Evolutionary conservation across 1,140 invertebrate species (phyloP).

Genomic region (Brachionus rotundiformis): DNA sequence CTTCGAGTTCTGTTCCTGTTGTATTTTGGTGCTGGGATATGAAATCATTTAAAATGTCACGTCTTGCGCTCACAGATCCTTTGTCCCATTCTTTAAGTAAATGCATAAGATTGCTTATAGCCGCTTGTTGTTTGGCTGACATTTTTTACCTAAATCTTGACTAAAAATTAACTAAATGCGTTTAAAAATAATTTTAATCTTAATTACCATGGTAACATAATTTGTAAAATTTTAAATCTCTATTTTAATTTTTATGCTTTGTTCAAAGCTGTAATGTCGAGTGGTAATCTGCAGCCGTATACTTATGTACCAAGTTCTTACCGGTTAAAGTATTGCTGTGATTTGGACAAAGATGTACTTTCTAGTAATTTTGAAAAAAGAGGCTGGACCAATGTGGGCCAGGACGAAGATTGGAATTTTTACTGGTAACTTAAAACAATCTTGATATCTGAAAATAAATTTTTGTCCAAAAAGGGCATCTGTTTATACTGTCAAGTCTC

Average conservation of each 20-base stretch:
- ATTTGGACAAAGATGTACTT: conserved; percentile 91
- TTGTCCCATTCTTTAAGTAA: conserved; percentile 64
- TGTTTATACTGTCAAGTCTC: conserved; percentile 80
- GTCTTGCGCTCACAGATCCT: conserved; percentile 58
- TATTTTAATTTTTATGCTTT: neutral
- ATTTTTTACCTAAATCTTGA: conserved; percentile 54
- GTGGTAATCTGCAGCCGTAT: neutral
- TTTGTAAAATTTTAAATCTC: neutral
- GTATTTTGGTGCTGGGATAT: conserved; percentile 62
- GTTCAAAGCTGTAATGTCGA: neutral
- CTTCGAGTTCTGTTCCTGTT: conserved; percentile 63
- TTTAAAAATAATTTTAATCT: neutral
- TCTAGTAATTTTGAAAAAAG: conserved; percentile 88
- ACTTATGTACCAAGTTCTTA: conserved; percentile 5
- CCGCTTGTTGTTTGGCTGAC: conserved; percentile 63
- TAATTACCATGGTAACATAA: neutral
- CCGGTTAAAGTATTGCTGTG: conserved; percentile 74
- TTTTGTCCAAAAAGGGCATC: conserved; percentile 70
- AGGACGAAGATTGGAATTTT: conserved; percentile 94
- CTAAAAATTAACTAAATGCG: neutral
- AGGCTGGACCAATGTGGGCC: conserved; percentile 83
- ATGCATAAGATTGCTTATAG: conserved; percentile 60
- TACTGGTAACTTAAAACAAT: conserved; percentile 71
- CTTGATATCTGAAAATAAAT: conserved; percentile 50
- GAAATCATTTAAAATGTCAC: conserved; percentile 61